Evolutionary conservation across 2,888 invertebrate species (phyloP), one percentile per base, ranked within the genome.

Genomic region (Branchellion lobata): DNA sequence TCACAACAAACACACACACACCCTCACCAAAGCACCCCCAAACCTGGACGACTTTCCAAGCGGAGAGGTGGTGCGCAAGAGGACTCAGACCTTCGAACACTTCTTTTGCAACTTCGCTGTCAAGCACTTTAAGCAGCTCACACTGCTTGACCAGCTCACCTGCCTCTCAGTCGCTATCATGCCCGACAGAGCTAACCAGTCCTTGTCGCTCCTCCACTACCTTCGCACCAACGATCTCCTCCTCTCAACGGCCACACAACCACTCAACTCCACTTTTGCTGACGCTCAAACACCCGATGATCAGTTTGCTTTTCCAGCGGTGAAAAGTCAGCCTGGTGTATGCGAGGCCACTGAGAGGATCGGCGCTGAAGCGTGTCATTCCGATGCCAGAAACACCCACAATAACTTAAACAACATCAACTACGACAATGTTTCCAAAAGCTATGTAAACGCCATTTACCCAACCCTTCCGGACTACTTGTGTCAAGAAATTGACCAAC

Each of bases 31-130:
- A 77, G 77, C 65, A 21, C 29, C 40, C 18, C n/a, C 57, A 33
- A 77, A 77, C 57, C 24, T 77, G 14, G 80, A 80, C n/a, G 80
- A 80, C 24, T 80, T 80, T 61, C 80, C 80, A n/a, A 57, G 33
- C 36, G 61, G 51, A n/a, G 73, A 34, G 1, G 33, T 53, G 40
- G 76, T 80, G 0, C 40, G 33, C 14, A 79, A 71, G 36, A 78
- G 78, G 65, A 27, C 78, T n/a, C 33, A 31, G 40, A 71, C 47
- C 18, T 80, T 80, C 65, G 78, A 78, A 24, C 36, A 79, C 40
- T 73, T 78, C 71, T 78, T 80, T 29, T 53, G 31, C 53, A 53
- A 71, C 61, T 57, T 68, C n/a, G 53, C 77, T 24, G 40, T 80
- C 51, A 77, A 80, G 21, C 34, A 79, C 31, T 80, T 80, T 73